Base-by-base conservation (phyloP, 2,113 vertebrate species). In the Numenius arquata region DNA sequence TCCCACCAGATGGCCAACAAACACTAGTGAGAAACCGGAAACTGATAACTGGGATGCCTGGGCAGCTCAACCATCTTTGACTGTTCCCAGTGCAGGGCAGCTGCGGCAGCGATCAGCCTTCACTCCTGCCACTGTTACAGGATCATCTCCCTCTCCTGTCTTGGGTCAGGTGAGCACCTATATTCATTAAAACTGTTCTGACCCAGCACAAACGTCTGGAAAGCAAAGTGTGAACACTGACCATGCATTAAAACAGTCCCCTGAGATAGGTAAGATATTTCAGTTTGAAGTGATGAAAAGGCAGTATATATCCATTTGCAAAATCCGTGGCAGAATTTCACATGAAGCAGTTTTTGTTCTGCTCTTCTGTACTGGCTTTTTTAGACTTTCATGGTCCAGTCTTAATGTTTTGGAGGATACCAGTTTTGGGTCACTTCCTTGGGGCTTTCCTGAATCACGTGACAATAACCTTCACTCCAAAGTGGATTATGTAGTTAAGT, bases 61-160 rank as follows among this genome's bases (percentile, higher is more conserved):
- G 99, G 99, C 99, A 2, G 97, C 99, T 59, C 99, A 99, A 90
- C 99, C 99, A 0, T 99, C 99, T 3, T 98, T 99, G 75, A 99
- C 98, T 0, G 99, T 99, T 30, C 99, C 99, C 6, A 99, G 99
- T 1, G 98, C 98, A 5, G 98, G 99, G 67, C 99, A 99, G 96
- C 95, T 99, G 17, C 97, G 99, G 55, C 99, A 99, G 84, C 98
- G 99, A 78, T 99, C 99, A 0, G 99, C 99, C 80, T 99, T 99
- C 93, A 99, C 99, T 11, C 99, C 99, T 5, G 99, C 99, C 63
- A 99, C 99, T 1, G 98, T 99, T 93, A 99, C 99, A 0, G 99
- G 99, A 56, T 99, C 99, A 34, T 99, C 99, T 16, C 99, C 99
- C 0, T 99, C 99, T 58, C 99, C 99, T 22, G 99, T 99, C 11